Percentiles rank a stretch among this genome's conserved stretches.
phyloP scores from a whole-genome alignment of 2,888 invertebrate species.

The Rhagium mordax region DNA sequence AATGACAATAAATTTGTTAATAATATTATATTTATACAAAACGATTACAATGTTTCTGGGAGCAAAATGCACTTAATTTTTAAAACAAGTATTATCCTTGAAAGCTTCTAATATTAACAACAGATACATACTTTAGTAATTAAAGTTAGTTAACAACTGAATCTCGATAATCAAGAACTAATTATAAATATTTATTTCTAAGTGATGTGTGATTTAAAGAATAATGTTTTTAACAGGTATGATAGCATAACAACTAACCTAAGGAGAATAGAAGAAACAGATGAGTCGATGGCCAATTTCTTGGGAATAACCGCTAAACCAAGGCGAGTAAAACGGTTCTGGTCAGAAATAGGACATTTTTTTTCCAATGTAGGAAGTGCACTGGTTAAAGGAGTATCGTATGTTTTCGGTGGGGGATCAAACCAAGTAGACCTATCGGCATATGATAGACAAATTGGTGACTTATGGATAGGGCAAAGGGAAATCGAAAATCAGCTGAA shows the following conservation, averaged over 20 bases:
- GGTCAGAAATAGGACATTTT: neutral
- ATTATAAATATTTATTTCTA: too few relatives aligned
- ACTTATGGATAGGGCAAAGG: conserved; percentile 3
- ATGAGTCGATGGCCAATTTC: conserved; percentile 9
- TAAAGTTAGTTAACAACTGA: too few relatives aligned
- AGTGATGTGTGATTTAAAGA: neutral
- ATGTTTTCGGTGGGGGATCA: neutral
- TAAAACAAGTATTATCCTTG: too few relatives aligned
- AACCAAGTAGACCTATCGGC: neutral
- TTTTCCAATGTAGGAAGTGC: neutral
- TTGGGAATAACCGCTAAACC: conserved; percentile 1
- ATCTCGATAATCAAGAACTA: too few relatives aligned
- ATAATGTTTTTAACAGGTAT: conserved; percentile 13
- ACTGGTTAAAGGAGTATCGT: neutral
- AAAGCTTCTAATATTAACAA: too few relatives aligned
- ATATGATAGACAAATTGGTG: conserved; percentile 12
- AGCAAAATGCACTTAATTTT: too few relatives aligned
- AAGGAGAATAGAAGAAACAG: neutral
- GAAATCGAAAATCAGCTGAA: conserved; percentile 22
- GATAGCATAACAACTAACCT: neutral
- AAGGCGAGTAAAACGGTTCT: conserved; percentile 13
- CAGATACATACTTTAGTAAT: too few relatives aligned
- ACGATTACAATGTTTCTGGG: too few relatives aligned
- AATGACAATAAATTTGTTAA: too few relatives aligned
- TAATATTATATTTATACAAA: too few relatives aligned